Evolutionary conservation across 2,797 vertebrate genomes (phyloP).

Genomic region (Etheostoma nigrum): DNA sequence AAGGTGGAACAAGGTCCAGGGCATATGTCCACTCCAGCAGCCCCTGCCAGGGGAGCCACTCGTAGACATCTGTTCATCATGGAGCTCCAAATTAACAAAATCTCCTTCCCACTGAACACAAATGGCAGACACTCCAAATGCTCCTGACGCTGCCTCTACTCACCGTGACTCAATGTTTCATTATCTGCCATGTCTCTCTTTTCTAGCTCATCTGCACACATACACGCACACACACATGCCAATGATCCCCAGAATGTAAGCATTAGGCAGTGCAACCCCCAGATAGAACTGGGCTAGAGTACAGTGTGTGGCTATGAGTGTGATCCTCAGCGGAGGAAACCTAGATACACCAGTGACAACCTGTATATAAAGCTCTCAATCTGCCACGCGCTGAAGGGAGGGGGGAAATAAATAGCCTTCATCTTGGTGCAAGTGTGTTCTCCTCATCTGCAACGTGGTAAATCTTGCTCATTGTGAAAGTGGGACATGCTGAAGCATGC

Average conservation of each 20-base stretch:
- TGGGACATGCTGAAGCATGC: constrained; percentile 61
- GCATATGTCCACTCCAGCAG: constrained; percentile 60
- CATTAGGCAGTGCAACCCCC: constrained; percentile 51
- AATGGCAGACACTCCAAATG: constrained; percentile 16
- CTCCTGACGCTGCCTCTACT: constrained; percentile 11
- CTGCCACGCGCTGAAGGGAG: constrained; percentile 69
- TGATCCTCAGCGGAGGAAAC: constrained; percentile 81
- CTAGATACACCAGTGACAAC: constrained; percentile 80
- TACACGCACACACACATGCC: constrained; percentile 17
- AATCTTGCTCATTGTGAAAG: constrained; percentile 74
- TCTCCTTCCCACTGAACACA: constrained; percentile 42
- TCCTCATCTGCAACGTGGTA: constrained; percentile 67
- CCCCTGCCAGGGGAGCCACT: constrained; percentile 49
- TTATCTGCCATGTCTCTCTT: constrained; percentile 30
- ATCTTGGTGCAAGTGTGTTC: constrained; percentile 59
- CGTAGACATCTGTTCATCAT: constrained; percentile 70
- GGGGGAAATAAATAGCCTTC: constrained; percentile 78
- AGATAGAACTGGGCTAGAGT: constrained; percentile 72
- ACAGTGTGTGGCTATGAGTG: constrained; percentile 60
- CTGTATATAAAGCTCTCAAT: constrained; percentile 84
- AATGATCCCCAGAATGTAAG: constrained; percentile 20
- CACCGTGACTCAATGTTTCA: constrained; percentile 43
- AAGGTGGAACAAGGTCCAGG: constrained; percentile 67
- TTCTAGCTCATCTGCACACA: constrained; percentile 8
- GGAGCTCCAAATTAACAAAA: constrained; percentile 51